A percentile compares a stretch with the other conserved stretches of the same genome.
These are phyloP conservation scores for Clarias batrachus DNA, from an alignment of 2,113 vertebrate species.

Conservation along the genomic window DNA sequence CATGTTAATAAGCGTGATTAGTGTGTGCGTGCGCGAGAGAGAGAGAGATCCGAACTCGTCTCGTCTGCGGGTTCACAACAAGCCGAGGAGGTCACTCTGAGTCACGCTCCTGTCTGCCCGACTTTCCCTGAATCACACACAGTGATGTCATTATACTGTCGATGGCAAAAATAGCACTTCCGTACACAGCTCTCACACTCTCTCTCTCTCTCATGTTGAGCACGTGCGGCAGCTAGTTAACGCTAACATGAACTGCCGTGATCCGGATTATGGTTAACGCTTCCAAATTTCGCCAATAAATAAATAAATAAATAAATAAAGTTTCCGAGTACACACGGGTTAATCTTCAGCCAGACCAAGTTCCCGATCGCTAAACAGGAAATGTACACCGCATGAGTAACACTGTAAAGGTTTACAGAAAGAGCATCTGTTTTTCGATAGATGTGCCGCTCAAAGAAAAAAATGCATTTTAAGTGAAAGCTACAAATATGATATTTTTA, in stretches of 20 bases:
- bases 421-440: not conserved
- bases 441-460: not conserved
- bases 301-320: not conserved
- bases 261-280: too few relatives aligned
- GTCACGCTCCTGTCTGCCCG: not conserved
- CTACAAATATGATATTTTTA: too few relatives aligned
- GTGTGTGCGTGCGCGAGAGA: not conserved
- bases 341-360: not conserved
- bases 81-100: not conserved
- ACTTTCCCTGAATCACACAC: slow-evolving; percentile 8
- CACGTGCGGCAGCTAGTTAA: too few relatives aligned
- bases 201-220: not conserved
- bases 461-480: too few relatives aligned
- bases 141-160: not conserved
- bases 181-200: too few relatives aligned
- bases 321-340: not conserved
- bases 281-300: too few relatives aligned
- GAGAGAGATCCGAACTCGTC: not conserved
- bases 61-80: not conserved
- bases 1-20: not conserved
- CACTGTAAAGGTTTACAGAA: not conserved
- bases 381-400: not conserved
- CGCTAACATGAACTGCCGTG: too few relatives aligned
- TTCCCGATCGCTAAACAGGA: not conserved
- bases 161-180: slow-evolving; percentile 17